A percentile compares a stretch with the other conserved stretches of the same genome.
Conservation (phyloP, 2,113 vertebrate genomes). For the Nansenia antarctica region DNA sequence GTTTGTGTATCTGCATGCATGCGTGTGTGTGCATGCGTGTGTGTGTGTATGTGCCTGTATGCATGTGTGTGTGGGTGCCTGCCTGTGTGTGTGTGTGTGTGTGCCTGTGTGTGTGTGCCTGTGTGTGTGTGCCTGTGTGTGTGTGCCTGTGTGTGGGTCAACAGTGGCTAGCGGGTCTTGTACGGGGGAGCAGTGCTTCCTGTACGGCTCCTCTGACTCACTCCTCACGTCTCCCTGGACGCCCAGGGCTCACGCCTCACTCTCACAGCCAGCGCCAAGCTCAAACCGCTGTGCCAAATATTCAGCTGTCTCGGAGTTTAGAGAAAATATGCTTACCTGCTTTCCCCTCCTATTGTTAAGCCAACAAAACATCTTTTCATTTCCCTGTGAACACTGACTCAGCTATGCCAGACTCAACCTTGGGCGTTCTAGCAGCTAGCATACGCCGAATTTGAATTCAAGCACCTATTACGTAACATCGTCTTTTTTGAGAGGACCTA, state of each 20-base stretch:
- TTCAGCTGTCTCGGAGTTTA: slow-evolving; percentile 41
- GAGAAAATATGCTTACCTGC: slow-evolving; percentile 11
- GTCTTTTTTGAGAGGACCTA: slow-evolving; percentile 21
- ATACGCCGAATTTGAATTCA: neutral
- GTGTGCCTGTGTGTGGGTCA: slow-evolving; percentile 48
- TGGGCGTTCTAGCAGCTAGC: neutral
- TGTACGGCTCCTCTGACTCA: slow-evolving; percentile 41
- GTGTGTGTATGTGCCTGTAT: neutral
- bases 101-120: neutral
- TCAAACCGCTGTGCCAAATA: slow-evolving; percentile 22
- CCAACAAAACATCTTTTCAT: neutral
- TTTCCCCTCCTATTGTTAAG: neutral
- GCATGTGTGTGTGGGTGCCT: too few species aligned
- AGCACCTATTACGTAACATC: too few species aligned
- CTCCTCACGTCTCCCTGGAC: slow-evolving; percentile 33
- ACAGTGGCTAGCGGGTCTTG: slow-evolving; percentile 21
- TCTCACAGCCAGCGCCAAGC: slow-evolving; percentile 35
- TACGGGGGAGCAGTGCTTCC: slow-evolving; percentile 13
- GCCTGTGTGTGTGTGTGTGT: too few species aligned
- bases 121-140: slow-evolving; percentile 4
- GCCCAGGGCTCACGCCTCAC: slow-evolving; percentile 18
- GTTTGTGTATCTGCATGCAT: too few species aligned
- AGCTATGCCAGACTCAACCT: neutral
- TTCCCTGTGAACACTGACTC: slow-evolving; percentile 23
- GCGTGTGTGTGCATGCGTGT: neutral